Evolutionary conservation across 2,888 invertebrate genomes (phyloP).

Genomic region (Tenthredo amoena): DNA sequence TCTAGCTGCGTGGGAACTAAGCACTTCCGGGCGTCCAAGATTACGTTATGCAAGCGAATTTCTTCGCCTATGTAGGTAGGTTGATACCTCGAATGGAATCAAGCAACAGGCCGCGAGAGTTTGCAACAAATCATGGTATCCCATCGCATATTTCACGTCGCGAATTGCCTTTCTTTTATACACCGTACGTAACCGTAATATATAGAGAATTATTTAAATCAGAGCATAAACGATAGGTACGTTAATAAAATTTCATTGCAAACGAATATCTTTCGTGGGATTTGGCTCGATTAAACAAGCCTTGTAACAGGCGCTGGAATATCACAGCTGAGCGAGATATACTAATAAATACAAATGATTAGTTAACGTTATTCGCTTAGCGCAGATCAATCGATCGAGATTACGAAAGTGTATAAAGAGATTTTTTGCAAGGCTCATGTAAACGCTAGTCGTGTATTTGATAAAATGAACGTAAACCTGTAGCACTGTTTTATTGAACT

Average conservation of each 20-base stretch:
- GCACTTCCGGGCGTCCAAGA: constrained; percentile 38
- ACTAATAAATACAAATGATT: background rate
- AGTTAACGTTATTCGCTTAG: background rate
- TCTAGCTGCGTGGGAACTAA: constrained; percentile 40
- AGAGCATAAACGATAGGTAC: background rate
- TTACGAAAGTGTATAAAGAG: background rate
- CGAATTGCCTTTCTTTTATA: background rate
- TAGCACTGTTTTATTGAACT: background rate
- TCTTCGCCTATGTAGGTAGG: background rate
- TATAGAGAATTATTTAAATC: background rate
- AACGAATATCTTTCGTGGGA: background rate
- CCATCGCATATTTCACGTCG: background rate
- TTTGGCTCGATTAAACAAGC: background rate
- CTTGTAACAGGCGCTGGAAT: background rate
- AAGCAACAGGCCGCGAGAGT: background rate
- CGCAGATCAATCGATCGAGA: background rate
- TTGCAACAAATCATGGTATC: background rate
- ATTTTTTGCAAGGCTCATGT: background rate
- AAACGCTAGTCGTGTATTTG: too few relatives aligned
- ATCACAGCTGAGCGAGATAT: background rate
- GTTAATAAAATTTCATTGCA: background rate
- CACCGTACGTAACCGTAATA: background rate
- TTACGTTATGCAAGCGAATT: constrained; percentile 46
- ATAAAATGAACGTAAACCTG: background rate
- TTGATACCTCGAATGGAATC: background rate